Evolutionary conservation across 2,797 vertebrate genomes (phyloP).

Genomic region (Microhierax caerulescens): DNA sequence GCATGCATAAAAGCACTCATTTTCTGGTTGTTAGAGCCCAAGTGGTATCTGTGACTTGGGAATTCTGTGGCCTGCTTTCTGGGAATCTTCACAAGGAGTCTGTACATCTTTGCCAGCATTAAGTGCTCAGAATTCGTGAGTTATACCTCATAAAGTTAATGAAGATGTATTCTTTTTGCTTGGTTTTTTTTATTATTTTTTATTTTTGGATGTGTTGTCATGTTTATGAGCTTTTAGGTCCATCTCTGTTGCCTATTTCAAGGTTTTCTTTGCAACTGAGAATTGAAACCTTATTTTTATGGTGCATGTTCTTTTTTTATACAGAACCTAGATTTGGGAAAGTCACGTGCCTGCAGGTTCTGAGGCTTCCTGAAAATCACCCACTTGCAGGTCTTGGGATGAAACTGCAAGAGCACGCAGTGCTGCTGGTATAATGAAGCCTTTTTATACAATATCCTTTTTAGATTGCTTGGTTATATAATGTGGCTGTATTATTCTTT

Average conservation of each 20-base stretch:
- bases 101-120: not conserved
- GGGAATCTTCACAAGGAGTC: not conserved
- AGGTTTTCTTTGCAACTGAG: not conserved
- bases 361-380: not conserved
- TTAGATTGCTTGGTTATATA: not conserved
- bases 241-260: not conserved
- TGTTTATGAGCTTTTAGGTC: not conserved
- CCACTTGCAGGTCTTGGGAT: not conserved
- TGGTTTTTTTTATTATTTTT: not conserved
- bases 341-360: not conserved
- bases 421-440: not conserved
- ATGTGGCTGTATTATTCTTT: not conserved
- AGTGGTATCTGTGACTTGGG: not conserved
- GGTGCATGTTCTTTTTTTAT: not conserved
- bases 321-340: not conserved
- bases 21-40: not conserved
- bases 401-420: rapidly evolving
- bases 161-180: not conserved
- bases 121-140: not conserved
- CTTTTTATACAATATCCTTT: not conserved
- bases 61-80: not conserved
- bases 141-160: not conserved
- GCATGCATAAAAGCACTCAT: not conserved
- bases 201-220: not conserved
- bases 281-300: not conserved